Evolutionary conservation across 2,888 invertebrate genomes (phyloP).

Genomic region (Limenitis camilla): DNA sequence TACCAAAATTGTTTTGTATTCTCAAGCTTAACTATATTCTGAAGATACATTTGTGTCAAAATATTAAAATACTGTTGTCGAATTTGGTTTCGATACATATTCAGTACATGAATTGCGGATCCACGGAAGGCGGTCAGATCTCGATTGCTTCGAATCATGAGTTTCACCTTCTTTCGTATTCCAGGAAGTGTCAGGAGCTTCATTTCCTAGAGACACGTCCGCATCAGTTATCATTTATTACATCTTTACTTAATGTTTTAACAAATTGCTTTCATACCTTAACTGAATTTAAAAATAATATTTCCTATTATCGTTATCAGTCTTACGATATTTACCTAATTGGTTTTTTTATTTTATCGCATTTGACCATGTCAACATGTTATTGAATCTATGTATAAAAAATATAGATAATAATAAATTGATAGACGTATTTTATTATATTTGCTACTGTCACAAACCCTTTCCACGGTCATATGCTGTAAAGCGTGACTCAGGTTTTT

Average conservation of each 20-base stretch:
- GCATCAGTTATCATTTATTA: neutral
- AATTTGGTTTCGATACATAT: constrained; percentile 21
- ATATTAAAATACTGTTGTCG: neutral
- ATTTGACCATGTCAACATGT: too few relatives aligned
- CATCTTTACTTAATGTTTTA: neutral
- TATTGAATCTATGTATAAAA: neutral
- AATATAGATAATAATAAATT: neutral
- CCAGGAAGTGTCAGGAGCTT: constrained; percentile 45
- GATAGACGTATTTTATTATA: constrained; percentile 10
- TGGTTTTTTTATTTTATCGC: too few relatives aligned
- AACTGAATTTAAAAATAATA: too few relatives aligned
- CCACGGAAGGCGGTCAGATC: constrained; percentile 45
- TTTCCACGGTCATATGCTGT: constrained; percentile 42
- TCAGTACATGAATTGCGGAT: constrained; percentile 32
- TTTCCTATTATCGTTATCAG: too few relatives aligned
- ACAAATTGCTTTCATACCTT: neutral
- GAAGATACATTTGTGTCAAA: neutral
- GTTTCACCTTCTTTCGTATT: constrained; percentile 65
- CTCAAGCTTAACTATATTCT: neutral
- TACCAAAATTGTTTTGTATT: too few relatives aligned
- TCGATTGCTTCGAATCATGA: constrained; percentile 29
- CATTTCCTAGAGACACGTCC: constrained; percentile 38
- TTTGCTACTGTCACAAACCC: constrained; percentile 30
- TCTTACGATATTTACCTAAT: too few relatives aligned
- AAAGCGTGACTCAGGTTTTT: constrained; percentile 45